Percentiles rank a stretch among this genome's conserved stretches.
phyloP scores from a whole-genome alignment of 2,888 invertebrate species.

The Troilus luridus region DNA sequence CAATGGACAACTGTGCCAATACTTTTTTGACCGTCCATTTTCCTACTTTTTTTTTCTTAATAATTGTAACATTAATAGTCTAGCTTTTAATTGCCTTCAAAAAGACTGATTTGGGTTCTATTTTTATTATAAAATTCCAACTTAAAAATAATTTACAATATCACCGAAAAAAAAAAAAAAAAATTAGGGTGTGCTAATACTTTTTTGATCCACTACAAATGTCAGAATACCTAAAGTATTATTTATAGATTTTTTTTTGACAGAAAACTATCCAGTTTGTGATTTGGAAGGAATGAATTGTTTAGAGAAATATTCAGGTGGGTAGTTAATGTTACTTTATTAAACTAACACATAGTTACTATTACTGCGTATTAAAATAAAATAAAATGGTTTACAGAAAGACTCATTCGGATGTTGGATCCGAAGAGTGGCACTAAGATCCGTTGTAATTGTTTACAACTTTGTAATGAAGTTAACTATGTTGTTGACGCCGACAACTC shows the following conservation, averaged over 20 bases:
- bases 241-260: slow-evolving; percentile 67
- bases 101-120: too few relatives aligned
- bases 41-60: too few relatives aligned
- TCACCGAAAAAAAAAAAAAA: too few relatives aligned
- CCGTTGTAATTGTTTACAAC: slow-evolving; percentile 76
- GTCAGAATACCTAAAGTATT: too few relatives aligned
- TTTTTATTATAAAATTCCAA: too few relatives aligned
- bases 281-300: slow-evolving; percentile 77
- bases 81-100: too few relatives aligned
- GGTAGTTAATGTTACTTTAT: slow-evolving; percentile 64
- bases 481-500: slow-evolving; percentile 73
- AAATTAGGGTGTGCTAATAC: too few relatives aligned
- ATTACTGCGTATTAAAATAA: slow-evolving; percentile 67
- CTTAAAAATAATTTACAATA: too few relatives aligned
- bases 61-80: too few relatives aligned
- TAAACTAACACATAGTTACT: neutral
- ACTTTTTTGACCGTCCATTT: too few relatives aligned
- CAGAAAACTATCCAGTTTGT: slow-evolving; percentile 72
- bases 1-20: too few relatives aligned
- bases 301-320: slow-evolving; percentile 74
- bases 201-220: too few relatives aligned
- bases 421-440: slow-evolving; percentile 72
- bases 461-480: slow-evolving; percentile 81
- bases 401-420: slow-evolving; percentile 72
- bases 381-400: slow-evolving; percentile 70